Evolutionary conservation across 2,888 invertebrate species (phyloP), one percentile per base, ranked within the genome.

Genomic region (Oligia latruncula): DNA sequence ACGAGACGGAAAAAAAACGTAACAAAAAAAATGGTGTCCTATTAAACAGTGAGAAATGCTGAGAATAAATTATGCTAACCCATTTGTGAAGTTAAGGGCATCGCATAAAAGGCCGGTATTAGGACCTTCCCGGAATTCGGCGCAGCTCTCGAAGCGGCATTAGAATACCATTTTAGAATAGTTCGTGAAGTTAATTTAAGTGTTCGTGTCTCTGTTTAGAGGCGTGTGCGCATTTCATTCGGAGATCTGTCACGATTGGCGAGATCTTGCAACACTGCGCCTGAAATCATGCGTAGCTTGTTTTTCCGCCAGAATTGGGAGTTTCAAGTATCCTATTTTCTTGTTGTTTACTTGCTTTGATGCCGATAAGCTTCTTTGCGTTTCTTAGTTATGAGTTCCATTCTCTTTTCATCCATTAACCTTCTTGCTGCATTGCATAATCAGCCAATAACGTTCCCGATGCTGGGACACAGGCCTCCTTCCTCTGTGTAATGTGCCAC

Each of bases 41-140:
- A 94, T 94, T 94, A 93, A 93, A 91, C 93, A 93, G 95, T 94
- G 93, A 93, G 93, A 94, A 92, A 93, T 92, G 93, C 92, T 89
- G 86, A 84, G 93, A 94, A 95, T 95, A 95, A 95, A 95, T 95
- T 94, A 94, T 92, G 88, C 80, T 85, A 87, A 83, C 82, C 87
- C 88, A 88, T 89, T 89, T 83, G 78, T 81, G 81, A 84, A 85
- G 93, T 92, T 93, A 91, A 90, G 89, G 89, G 91, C 89, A 87
- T 89, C 90, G 89, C 90, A 89, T 90, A 92, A 91, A 91, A 88
- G 88, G 78, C 75, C 86, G 83, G 70, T 76, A 87, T 90, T 89
- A 86, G 88, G 86, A 77, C 92, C 90, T 94, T 94, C 93, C 87
- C 75, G 89, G 94, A 94, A 94, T 87, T 82, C 84, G 82, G 75